Evolutionary conservation across 2,113 vertebrate genomes (phyloP).

Genomic region (Tympanuchus pallidicinctus): DNA sequence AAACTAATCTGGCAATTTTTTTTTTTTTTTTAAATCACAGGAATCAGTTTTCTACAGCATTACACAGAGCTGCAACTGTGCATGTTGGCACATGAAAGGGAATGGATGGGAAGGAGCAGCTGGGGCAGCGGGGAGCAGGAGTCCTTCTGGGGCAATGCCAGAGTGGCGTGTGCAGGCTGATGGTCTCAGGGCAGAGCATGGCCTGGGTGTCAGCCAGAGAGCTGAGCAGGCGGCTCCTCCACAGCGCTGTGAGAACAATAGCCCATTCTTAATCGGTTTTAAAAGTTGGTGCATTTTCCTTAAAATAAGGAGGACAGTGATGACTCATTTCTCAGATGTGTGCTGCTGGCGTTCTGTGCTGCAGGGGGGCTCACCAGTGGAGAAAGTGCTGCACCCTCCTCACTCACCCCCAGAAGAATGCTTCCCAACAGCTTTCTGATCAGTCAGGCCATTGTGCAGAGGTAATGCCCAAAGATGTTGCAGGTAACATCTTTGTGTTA

Average conservation of each 20-base stretch:
- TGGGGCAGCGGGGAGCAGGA: conserved; percentile 48
- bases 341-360: no score
- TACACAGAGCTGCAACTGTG: conserved; percentile 42
- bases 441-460: not conserved
- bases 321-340: not conserved
- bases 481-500: not conserved
- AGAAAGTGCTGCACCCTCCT: not conserved
- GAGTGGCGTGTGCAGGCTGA: conserved; percentile 2
- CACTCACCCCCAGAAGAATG: not conserved
- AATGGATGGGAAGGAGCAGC: conserved; percentile 48
- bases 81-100: not conserved
- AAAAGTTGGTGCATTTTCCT: not conserved
- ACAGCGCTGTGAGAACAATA: not conserved
- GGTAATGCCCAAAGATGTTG: not conserved
- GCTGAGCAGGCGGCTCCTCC: not conserved
- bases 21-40: no score
- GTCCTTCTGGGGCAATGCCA: conserved; percentile 5
- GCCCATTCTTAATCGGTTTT: not conserved
- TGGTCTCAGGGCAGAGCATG: not conserved
- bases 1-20: conserved; percentile 30
- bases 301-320: not conserved
- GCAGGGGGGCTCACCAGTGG: not conserved
- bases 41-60: not conserved
- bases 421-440: not conserved
- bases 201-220: not conserved